phyloP scores from a whole-genome alignment of 2,888 invertebrate genomes.

The Rotaria sp. region DNA sequence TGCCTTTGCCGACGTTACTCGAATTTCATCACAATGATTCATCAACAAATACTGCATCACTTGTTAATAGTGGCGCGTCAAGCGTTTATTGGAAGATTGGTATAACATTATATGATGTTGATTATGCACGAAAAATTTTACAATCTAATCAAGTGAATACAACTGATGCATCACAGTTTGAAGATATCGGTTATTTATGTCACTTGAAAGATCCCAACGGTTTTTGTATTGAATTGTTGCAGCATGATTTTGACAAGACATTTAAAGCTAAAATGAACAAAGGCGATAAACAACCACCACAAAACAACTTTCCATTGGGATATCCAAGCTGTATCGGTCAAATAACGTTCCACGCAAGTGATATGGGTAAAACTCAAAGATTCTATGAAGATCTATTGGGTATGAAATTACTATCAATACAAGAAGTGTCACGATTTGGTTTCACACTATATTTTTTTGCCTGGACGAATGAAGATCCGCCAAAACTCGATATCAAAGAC shows the following conservation, averaged over 20 bases:
- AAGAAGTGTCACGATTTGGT: too few species aligned
- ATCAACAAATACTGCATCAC: too few species aligned
- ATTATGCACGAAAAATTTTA: neutral
- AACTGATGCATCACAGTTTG: neutral
- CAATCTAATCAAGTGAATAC: too few species aligned
- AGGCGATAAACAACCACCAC: too few species aligned
- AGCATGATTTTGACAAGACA: too few species aligned
- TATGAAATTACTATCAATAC: neutral
- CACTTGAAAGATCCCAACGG: neutral
- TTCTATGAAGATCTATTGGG: neutral
- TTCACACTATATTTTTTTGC: neutral
- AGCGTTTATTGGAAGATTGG: neutral
- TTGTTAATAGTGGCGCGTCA: too few species aligned
- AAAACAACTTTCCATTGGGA: neutral
- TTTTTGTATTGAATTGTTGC: too few species aligned
- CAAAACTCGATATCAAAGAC: neutral
- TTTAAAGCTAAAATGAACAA: too few species aligned
- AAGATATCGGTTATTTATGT: constrained; percentile 11
- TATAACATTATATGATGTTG: neutral
- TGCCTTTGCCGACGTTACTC: too few species aligned
- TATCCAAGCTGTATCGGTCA: neutral
- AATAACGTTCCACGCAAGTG: neutral
- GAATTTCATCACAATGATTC: too few species aligned
- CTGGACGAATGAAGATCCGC: neutral
- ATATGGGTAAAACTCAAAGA: neutral